phyloP scores from a whole-genome alignment of 2,113 vertebrate genomes.

The Amphilophus citrinellus region DNA sequence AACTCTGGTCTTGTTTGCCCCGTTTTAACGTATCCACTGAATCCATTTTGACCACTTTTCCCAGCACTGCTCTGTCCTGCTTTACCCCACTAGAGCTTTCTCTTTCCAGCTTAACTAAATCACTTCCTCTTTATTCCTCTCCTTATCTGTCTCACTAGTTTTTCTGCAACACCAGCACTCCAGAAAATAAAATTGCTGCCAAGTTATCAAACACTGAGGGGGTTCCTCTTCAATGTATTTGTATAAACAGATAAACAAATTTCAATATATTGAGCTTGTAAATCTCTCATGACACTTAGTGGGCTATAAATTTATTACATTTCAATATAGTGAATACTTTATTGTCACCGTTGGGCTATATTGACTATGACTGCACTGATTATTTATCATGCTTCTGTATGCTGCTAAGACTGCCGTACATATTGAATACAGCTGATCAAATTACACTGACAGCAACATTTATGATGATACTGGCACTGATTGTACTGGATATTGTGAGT shows the following conservation, averaged over 20 bases:
- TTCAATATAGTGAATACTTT: neutral
- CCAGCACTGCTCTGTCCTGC: neutral
- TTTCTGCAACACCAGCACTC: neutral
- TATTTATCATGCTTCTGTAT: neutral
- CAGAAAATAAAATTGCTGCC: slow-evolving; percentile 7
- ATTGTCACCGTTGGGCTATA: neutral
- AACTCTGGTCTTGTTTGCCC: neutral
- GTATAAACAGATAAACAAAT: neutral
- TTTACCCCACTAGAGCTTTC: neutral
- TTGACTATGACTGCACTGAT: slow-evolving; percentile 2
- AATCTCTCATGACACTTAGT: slow-evolving; percentile 15
- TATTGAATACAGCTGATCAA: neutral
- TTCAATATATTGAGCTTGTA: neutral
- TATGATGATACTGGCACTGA: slow-evolving; percentile 2
- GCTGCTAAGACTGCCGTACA: neutral
- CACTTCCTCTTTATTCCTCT: neutral
- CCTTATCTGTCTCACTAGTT: neutral
- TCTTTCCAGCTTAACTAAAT: neutral
- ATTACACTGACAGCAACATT: slow-evolving; percentile 2
- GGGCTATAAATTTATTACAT: slow-evolving; percentile 1
- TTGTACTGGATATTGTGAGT: slow-evolving; percentile 2
- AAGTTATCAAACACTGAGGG: neutral
- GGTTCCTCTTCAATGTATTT: slow-evolving; percentile 2
- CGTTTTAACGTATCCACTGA: neutral
- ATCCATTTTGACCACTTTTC: neutral